A percentile compares a stretch with the other conserved stretches of the same genome.
These are phyloP conservation scores for Apodemia duryi DNA, from an alignment of 2,888 invertebrate genomes.

Conservation along the genomic window DNA sequence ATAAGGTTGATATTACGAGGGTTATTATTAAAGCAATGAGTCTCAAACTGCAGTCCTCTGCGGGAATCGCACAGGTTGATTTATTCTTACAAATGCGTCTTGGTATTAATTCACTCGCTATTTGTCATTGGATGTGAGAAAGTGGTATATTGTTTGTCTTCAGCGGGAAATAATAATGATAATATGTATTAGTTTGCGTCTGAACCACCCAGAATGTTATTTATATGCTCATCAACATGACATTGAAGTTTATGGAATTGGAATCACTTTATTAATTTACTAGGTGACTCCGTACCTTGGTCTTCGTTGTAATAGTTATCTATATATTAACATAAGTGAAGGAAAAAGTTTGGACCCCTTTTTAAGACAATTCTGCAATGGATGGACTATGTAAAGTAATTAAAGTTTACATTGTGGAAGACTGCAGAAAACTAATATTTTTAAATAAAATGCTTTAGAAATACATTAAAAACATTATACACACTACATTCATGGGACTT, in stretches of 20 bases:
- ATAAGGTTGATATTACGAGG: constrained; percentile 22
- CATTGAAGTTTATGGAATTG: constrained; percentile 1
- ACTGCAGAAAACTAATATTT: no score
- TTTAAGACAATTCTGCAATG: no score
- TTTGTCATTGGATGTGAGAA: constrained; percentile 71
- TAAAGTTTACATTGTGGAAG: no score
- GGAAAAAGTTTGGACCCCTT: no score
- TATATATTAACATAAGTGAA: no score
- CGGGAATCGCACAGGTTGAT: constrained; percentile 57
- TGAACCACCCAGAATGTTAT: constrained; percentile 41
- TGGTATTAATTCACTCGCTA: constrained; percentile 67
- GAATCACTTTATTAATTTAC: not conserved
- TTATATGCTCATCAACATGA: constrained; percentile 24
- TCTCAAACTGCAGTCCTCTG: constrained; percentile 50
- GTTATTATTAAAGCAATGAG: constrained; percentile 31
- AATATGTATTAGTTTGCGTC: constrained; percentile 38
- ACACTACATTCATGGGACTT: no score
- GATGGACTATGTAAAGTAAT: no score
- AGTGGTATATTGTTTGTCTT: constrained; percentile 63
- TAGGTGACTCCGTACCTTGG: no score
- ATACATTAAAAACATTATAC: no score
- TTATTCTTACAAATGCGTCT: constrained; percentile 56
- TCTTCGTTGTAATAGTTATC: no score
- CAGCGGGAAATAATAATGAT: constrained; percentile 51
- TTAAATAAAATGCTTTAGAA: no score